A percentile compares a stretch with the other conserved stretches of the same genome.
These are phyloP conservation scores for Agelastica alni DNA, from an alignment of 2,888 invertebrate species.

Conservation along the genomic window DNA sequence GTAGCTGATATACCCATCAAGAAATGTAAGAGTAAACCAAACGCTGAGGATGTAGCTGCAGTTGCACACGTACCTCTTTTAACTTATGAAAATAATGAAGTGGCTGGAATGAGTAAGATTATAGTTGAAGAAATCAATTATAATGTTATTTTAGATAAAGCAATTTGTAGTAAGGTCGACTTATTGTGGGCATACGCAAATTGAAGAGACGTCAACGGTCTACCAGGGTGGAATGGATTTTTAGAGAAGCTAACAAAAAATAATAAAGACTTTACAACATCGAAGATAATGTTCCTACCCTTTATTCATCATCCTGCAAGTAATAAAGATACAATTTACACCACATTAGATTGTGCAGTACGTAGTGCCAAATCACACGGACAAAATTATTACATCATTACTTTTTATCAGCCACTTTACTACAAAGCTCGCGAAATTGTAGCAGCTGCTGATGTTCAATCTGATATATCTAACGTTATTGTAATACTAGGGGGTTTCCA, in stretches of 20 bases:
- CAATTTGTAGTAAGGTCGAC: conserved; percentile 31
- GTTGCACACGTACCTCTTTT: conserved; percentile 27
- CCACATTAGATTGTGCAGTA: conserved; percentile 3
- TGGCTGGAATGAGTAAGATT: conserved; percentile 28
- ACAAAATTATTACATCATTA: not conserved
- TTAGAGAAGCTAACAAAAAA: conserved; percentile 29
- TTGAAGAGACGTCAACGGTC: conserved; percentile 22
- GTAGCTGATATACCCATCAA: not conserved
- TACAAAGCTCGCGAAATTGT: conserved; percentile 2
- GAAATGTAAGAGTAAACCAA: conserved; percentile 5
- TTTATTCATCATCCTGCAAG: conserved; percentile 22
- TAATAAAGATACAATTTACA: conserved; percentile 40
- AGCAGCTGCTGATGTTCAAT: conserved; percentile 7
- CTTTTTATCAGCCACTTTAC: not conserved
- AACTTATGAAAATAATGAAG: conserved; percentile 29
- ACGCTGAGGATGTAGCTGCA: conserved; percentile 1
- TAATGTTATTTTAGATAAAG: conserved; percentile 14
- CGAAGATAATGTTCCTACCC: conserved; percentile 40
- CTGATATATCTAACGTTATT: conserved; percentile 26
- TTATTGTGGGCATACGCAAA: conserved; percentile 38
- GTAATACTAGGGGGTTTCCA: conserved; percentile 51
- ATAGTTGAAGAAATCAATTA: conserved; percentile 27
- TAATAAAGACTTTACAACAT: conserved; percentile 30
- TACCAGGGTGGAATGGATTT: conserved; percentile 39
- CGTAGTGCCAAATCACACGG: not conserved